Conservation (phyloP, 2,797 vertebrate species). For the Gorsachius magnificus region DNA sequence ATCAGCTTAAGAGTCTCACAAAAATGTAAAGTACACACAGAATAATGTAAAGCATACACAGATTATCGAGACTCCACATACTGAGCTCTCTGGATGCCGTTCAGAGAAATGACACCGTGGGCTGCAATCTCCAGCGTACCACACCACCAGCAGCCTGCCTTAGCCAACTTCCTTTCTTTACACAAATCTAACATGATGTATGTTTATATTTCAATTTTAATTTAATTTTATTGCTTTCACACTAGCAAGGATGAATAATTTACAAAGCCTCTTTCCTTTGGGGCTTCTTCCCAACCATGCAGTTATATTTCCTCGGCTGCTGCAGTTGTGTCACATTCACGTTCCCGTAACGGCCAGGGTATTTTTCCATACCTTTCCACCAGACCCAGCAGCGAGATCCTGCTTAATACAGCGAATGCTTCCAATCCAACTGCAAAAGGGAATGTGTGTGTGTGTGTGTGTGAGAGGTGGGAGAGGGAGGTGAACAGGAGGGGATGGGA, state of each 20-base stretch:
- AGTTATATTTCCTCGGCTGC: conserved; percentile 8
- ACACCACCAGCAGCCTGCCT: not conserved
- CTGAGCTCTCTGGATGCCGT: not conserved
- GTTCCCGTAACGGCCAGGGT: not conserved
- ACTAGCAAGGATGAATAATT: conserved; percentile 52
- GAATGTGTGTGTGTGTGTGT: fast-evolving
- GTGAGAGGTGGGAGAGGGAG: not conserved
- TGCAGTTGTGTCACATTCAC: not conserved
- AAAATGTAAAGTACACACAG: not conserved
- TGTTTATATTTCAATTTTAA: conserved; percentile 55
- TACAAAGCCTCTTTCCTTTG: not conserved
- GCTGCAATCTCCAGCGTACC: not conserved
- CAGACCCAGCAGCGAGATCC: not conserved
- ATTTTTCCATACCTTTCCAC: not conserved
- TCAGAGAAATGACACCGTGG: not conserved
- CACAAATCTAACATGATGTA: conserved; percentile 23
- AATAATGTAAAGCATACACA: not conserved
- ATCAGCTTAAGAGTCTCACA: not conserved
- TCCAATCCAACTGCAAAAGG: not conserved
- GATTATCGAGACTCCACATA: fast-evolving
- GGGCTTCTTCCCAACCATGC: not conserved
- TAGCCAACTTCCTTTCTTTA: not conserved
- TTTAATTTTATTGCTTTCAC: conserved; percentile 55
- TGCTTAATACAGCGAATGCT: not conserved
- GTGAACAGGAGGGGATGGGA: not conserved